Conservation (phyloP, 1,140 invertebrate genomes). For the Papilio helenus region DNA sequence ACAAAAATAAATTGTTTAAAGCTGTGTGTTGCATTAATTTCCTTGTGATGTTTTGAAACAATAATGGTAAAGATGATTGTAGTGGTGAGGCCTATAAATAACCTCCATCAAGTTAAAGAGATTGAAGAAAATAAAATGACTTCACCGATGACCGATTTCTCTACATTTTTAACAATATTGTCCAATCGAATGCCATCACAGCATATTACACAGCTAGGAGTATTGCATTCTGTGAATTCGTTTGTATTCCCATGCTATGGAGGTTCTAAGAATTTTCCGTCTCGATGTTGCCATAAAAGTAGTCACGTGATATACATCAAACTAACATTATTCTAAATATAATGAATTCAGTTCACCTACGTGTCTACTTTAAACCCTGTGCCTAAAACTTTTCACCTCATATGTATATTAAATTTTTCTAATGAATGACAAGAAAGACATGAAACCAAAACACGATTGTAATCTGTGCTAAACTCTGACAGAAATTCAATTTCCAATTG, state of each 20-base stretch:
- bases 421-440: neutral
- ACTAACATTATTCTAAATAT: neutral
- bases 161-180: too few species aligned
- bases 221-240: neutral
- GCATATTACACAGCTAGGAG: too few species aligned
- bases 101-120: too few species aligned
- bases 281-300: neutral
- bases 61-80: neutral
- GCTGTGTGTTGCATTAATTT: conserved; percentile 1
- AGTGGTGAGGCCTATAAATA: too few species aligned
- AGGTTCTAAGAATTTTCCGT: neutral
- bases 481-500: neutral
- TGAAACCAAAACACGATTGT: neutral
- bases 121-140: too few species aligned
- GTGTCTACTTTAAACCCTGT: neutral
- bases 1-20: conserved; percentile 27
- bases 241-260: neutral
- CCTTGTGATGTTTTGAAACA: neutral
- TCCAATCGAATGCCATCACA: too few species aligned
- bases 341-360: neutral
- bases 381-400: neutral
- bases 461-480: neutral
- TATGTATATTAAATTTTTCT: neutral
- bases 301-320: neutral
- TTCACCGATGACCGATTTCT: too few species aligned